A percentile compares a stretch with the other conserved stretches of the same genome.
These are phyloP conservation scores for Oreochromis mossambicus DNA, from an alignment of 2,797 vertebrate species.

Conservation along the genomic window DNA sequence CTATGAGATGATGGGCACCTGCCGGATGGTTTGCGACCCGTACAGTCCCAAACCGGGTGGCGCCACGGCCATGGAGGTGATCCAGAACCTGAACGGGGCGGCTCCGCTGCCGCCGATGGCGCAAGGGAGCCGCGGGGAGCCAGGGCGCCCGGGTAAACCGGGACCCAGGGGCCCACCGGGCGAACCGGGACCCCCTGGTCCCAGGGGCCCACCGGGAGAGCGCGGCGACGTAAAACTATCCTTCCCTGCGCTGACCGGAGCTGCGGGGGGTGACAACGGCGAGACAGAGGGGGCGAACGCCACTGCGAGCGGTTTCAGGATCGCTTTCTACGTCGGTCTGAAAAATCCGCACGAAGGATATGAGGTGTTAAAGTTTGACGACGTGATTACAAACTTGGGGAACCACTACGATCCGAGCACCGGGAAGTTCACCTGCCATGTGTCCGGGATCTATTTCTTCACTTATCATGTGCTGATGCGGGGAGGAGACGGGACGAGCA, in stretches of 20 bases:
- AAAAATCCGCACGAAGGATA: slow-evolving; percentile 96
- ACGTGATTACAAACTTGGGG: slow-evolving; percentile 94
- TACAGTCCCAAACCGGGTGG: slow-evolving; percentile 79
- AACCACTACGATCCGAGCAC: slow-evolving; percentile 87
- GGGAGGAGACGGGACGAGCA: slow-evolving; percentile 94
- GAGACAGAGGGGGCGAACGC: slow-evolving; percentile 75
- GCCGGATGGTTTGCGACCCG: slow-evolving; percentile 94
- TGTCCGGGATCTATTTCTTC: slow-evolving; percentile 95
- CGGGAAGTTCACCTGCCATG: slow-evolving; percentile 94
- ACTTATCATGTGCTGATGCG: slow-evolving; percentile 95
- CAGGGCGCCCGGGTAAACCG: slow-evolving; percentile 85
- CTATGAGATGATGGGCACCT: slow-evolving; percentile 97
- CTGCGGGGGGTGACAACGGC: slow-evolving; percentile 68
- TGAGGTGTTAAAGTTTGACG: slow-evolving; percentile 93
- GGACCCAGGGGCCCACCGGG: slow-evolving; percentile 85
- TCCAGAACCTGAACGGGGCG: slow-evolving; percentile 83
- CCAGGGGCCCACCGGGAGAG: slow-evolving; percentile 85
- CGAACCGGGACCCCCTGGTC: slow-evolving; percentile 86
- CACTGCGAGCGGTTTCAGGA: slow-evolving; percentile 74
- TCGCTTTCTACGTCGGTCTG: slow-evolving; percentile 93
- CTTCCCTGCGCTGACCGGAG: slow-evolving; percentile 67
- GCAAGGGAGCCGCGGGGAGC: slow-evolving; percentile 86
- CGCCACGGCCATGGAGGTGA: slow-evolving; percentile 81
- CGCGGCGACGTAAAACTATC: slow-evolving; percentile 75
- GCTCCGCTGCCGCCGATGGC: slow-evolving; percentile 81